phyloP scores from a whole-genome alignment of 2,888 invertebrate genomes.

The Lymantria monacha region DNA sequence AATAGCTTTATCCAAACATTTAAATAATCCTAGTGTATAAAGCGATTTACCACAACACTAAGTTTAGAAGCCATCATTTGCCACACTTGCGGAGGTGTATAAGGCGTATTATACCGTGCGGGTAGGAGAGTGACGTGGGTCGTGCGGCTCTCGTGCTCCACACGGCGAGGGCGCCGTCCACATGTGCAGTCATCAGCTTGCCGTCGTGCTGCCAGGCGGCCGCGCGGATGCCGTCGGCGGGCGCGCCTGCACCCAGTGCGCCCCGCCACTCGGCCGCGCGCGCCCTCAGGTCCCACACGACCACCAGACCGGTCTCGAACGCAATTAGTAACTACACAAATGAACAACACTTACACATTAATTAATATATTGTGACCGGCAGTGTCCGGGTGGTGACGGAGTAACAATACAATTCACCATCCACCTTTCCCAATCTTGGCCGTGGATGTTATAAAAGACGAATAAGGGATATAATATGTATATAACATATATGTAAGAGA shows the following conservation, averaged over 20 bases:
- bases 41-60: too few species aligned
- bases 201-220: slow-evolving; percentile 99
- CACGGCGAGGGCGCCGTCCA: slow-evolving; percentile 96
- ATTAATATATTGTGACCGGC: background rate
- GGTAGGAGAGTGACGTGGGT: slow-evolving; percentile 91
- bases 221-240: slow-evolving; percentile 90
- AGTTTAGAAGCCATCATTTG: too few species aligned
- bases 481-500: too few species aligned
- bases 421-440: too few species aligned
- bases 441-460: too few species aligned
- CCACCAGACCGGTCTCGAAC: slow-evolving; percentile 96
- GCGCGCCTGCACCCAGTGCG: slow-evolving; percentile 89
- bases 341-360: background rate
- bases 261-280: slow-evolving; percentile 94
- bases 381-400: too few species aligned
- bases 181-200: slow-evolving; percentile 97
- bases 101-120: slow-evolving; percentile 87
- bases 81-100: too few species aligned
- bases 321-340: slow-evolving; percentile 93
- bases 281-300: slow-evolving; percentile 96
- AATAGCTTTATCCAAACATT: too few species aligned
- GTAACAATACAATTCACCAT: too few species aligned
- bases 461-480: too few species aligned
- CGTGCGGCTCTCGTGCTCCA: slow-evolving; percentile 93
- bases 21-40: too few species aligned